Percentiles rank a stretch among this genome's conserved stretches.
Evolutionary conservation across 2,888 invertebrate species (phyloP).

Genomic region (Andrena marginata): DNA sequence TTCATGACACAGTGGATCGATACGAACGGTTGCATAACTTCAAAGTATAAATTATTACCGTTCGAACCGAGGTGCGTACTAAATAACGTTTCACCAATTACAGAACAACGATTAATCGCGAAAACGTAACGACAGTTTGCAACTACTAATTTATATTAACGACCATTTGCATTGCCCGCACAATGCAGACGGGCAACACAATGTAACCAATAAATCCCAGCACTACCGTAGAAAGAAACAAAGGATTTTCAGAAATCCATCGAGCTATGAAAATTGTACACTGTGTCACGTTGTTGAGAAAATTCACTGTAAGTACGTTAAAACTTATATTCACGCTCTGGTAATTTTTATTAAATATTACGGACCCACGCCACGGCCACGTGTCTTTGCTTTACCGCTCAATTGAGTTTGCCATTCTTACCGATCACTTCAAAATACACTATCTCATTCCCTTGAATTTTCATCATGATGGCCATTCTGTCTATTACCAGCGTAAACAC

Average conservation of each 20-base stretch:
- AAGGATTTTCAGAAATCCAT: neutral
- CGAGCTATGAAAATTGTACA: neutral
- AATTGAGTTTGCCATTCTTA: slow-evolving; percentile 28
- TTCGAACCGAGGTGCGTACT: neutral
- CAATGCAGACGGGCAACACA: neutral
- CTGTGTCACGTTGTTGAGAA: neutral
- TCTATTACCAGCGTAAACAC: neutral
- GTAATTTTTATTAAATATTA: neutral
- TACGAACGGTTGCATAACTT: neutral
- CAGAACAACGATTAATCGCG: slow-evolving; percentile 9
- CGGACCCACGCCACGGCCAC: neutral
- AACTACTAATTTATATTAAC: slow-evolving; percentile 17
- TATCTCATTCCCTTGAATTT: slow-evolving; percentile 71
- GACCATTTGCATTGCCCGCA: neutral
- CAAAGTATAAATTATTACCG: neutral
- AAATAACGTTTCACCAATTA: slow-evolving; percentile 18
- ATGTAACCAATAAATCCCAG: neutral
- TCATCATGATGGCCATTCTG: slow-evolving; percentile 77
- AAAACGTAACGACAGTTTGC: slow-evolving; percentile 8
- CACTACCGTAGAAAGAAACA: neutral
- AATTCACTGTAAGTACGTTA: neutral
- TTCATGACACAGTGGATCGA: neutral
- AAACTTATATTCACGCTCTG: neutral
- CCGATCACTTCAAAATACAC: slow-evolving; percentile 71
- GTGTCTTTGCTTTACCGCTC: neutral